Conservation (phyloP, 2,888 invertebrate genomes). For the Dasypogon diadema region DNA sequence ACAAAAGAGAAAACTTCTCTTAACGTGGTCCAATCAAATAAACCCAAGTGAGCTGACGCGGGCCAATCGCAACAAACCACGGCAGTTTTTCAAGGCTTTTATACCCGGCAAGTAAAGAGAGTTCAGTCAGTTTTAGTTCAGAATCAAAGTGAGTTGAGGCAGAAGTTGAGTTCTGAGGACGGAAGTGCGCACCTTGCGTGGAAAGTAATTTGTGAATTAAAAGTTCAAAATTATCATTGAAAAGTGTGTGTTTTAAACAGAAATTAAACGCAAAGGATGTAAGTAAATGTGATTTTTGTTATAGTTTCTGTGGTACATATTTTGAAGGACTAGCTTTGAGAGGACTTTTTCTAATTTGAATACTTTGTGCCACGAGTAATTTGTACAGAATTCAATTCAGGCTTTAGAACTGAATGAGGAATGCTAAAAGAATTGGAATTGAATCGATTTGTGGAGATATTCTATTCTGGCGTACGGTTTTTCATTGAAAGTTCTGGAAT, state of each 20-base stretch:
- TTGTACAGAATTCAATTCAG: no score
- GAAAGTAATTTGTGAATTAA: background rate
- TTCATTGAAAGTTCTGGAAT: slow-evolving; percentile 8
- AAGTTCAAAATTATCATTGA: background rate
- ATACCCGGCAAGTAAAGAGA: slow-evolving; percentile 60
- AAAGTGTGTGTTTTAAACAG: background rate
- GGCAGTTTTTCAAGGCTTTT: slow-evolving; percentile 62
- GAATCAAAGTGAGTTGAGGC: background rate
- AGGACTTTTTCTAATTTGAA: no score
- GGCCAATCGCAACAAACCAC: slow-evolving; percentile 62
- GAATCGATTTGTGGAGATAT: no score
- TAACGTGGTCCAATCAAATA: slow-evolving; percentile 64
- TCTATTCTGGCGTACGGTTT: background rate
- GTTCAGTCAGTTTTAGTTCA: background rate
- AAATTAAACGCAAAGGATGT: background rate
- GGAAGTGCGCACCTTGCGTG: background rate
- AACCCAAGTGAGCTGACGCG: slow-evolving; percentile 58
- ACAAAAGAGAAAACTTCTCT: slow-evolving; percentile 50
- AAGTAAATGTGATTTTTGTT: background rate
- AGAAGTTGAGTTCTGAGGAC: background rate
- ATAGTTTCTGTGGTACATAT: no score
- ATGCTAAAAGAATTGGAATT: no score
- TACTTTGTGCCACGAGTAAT: no score
- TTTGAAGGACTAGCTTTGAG: no score
- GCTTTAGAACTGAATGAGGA: no score